A percentile compares a stretch with the other conserved stretches of the same genome.
phyloP scores from a whole-genome alignment of 2,113 vertebrate genomes.

The Mystacornis crossleyi region DNA sequence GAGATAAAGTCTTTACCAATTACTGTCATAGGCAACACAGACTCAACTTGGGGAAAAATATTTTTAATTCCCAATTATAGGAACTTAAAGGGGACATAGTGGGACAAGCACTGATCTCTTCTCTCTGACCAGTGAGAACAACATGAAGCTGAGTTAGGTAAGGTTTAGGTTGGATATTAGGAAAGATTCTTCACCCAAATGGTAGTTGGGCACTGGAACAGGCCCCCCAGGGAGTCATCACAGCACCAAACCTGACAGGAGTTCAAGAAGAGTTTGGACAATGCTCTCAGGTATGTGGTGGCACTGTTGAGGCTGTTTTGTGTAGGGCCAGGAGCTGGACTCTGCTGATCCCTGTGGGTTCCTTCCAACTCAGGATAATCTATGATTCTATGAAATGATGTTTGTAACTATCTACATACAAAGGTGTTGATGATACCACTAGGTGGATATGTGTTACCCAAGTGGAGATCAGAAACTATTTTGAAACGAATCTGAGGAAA shows the following conservation, averaged over 20 bases:
- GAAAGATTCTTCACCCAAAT: not conserved
- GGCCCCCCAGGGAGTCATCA: not conserved
- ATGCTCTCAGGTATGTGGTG: not conserved
- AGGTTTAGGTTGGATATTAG: not conserved
- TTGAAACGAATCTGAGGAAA: not conserved
- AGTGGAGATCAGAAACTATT: not conserved
- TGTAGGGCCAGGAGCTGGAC: not conserved
- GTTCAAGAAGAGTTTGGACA: not conserved
- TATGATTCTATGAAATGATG: not conserved
- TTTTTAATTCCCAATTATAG: not conserved
- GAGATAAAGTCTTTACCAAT: not conserved
- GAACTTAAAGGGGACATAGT: not conserved
- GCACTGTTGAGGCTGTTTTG: not conserved
- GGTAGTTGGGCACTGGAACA: not conserved
- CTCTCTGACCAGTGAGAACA: not conserved
- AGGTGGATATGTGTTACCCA: accelerated
- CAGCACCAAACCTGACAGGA: not conserved
- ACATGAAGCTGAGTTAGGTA: not conserved
- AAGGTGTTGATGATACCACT: not conserved
- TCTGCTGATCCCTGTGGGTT: not conserved
- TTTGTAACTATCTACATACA: not conserved
- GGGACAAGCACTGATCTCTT: not conserved
- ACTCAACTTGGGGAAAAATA: not conserved
- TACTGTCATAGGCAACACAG: not conserved
- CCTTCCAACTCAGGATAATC: not conserved